A percentile compares a stretch with the other conserved stretches of the same genome.
phyloP scores from a whole-genome alignment of 2,797 vertebrate species.

The Ctenochaetus hawaiiensis region DNA sequence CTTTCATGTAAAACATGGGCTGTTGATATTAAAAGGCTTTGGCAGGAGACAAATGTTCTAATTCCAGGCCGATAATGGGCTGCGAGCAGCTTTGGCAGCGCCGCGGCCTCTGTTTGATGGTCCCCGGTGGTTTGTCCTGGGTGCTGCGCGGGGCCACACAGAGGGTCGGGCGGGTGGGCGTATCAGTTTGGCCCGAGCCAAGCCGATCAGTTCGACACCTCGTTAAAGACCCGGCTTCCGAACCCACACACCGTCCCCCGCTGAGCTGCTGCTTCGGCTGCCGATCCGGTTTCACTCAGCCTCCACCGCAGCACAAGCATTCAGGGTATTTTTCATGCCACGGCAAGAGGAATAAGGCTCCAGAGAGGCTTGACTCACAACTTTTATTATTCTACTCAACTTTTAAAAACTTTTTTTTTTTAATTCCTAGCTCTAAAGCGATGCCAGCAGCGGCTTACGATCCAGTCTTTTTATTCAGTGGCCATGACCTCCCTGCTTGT shows the following conservation, averaged over 20 bases:
- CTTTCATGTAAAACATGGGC: constrained; percentile 44
- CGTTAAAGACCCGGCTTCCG: constrained; percentile 61
- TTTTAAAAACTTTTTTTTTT: constrained; percentile 42
- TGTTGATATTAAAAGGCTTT: constrained; percentile 59
- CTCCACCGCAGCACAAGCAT: constrained; percentile 53
- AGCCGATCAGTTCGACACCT: constrained; percentile 64
- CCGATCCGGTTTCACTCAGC: constrained; percentile 66
- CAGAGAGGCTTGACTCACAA: constrained; percentile 47
- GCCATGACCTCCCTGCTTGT: constrained; percentile 42
- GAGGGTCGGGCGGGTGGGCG: constrained; percentile 19
- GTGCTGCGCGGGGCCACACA: constrained; percentile 56
- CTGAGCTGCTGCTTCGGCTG: constrained; percentile 61
- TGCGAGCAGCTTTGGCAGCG: constrained; percentile 36
- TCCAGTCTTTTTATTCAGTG: constrained; percentile 48
- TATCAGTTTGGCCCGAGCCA: constrained; percentile 39
- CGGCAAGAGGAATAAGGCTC: constrained; percentile 35
- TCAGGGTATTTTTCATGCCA: constrained; percentile 54
- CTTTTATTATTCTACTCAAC: constrained; percentile 59
- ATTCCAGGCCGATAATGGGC: constrained; percentile 57
- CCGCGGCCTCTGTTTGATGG: constrained; percentile 37
- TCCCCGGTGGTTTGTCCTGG: constrained; percentile 51
- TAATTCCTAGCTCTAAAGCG: constrained; percentile 17
- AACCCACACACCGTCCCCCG: constrained; percentile 44
- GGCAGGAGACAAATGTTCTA: constrained; percentile 52
- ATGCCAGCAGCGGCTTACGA: constrained; percentile 41